Evolutionary conservation across 92 coral and sea anemone species (phyloP).

Genomic region (Umimayanthus kanabou): DNA sequence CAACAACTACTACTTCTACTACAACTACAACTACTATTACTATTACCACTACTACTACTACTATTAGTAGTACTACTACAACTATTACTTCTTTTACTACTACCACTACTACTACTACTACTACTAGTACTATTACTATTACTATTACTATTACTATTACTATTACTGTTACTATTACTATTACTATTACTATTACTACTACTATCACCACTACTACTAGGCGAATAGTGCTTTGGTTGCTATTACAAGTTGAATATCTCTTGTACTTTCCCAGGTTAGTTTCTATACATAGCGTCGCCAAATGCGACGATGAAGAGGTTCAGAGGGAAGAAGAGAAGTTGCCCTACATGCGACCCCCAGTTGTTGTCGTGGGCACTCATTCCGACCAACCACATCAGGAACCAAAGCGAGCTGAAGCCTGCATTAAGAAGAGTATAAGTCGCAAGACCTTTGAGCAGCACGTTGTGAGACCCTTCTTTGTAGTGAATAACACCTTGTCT

Average conservation of each 20-base stretch:
- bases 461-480: constrained; percentile 68
- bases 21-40: no score
- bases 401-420: constrained; percentile 70
- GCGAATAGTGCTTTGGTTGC: neutral
- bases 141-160: neutral
- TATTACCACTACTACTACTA: no score
- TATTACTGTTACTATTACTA: neutral
- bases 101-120: neutral
- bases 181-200: neutral
- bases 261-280: constrained; percentile 34
- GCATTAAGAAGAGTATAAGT: constrained; percentile 69
- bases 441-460: constrained; percentile 79
- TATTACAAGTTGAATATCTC: neutral
- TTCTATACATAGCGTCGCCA: constrained; percentile 68
- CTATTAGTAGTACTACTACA: neutral
- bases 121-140: neutral
- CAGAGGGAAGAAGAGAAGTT: constrained; percentile 15
- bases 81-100: neutral
- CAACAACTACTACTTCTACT: no score
- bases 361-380: constrained; percentile 76
- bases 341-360: constrained; percentile 80
- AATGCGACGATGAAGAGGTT: constrained; percentile 33
- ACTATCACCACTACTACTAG: neutral
- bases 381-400: constrained; percentile 70
- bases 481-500: constrained; percentile 73